phyloP scores from a whole-genome alignment of 2,113 vertebrate species.

The Eclectus roratus region DNA sequence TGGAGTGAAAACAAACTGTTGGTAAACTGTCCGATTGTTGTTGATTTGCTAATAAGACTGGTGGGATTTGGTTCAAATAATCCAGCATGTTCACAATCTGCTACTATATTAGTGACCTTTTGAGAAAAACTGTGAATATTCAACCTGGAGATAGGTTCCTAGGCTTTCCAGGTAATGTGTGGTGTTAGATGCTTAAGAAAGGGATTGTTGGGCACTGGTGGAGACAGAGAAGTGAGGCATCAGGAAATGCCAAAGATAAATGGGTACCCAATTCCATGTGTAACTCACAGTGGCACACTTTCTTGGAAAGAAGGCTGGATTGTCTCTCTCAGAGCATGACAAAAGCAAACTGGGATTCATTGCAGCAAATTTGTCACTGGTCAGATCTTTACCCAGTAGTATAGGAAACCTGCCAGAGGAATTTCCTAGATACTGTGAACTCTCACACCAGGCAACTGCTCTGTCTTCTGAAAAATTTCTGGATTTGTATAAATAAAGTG shows the following conservation, averaged over 20 bases:
- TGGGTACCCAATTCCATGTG: background rate
- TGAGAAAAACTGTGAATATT: background rate
- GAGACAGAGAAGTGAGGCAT: background rate
- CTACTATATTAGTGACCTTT: background rate
- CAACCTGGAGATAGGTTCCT: background rate
- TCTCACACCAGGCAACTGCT: background rate
- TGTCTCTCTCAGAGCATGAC: background rate
- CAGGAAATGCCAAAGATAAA: background rate
- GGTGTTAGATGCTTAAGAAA: background rate
- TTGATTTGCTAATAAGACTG: background rate
- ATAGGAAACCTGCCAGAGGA: background rate
- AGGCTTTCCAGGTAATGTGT: background rate
- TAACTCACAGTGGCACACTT: background rate
- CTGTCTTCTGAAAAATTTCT: background rate
- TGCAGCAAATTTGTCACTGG: background rate
- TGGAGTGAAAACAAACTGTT: background rate
- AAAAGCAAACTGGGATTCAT: background rate
- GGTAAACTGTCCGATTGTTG: background rate
- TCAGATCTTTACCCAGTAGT: background rate
- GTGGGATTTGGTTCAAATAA: background rate
- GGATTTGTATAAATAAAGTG: background rate
- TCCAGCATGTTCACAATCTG: background rate
- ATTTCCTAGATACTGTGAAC: background rate
- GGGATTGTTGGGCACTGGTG: background rate
- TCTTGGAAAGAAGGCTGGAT: background rate